phyloP scores from a whole-genome alignment of 2,888 invertebrate species.

The Cataglyphis albicans region DNA sequence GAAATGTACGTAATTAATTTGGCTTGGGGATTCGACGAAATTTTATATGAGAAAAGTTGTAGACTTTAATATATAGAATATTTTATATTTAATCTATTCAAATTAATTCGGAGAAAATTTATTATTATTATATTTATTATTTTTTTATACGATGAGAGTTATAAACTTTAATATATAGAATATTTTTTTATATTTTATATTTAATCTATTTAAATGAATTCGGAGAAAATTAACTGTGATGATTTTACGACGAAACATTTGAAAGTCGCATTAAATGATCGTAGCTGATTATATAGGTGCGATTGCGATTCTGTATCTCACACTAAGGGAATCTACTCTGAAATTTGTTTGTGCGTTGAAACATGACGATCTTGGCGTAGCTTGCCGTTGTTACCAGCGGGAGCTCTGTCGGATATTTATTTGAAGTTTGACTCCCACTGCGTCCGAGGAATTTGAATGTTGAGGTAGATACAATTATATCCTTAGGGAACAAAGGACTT shows the following conservation, averaged over 20 bases:
- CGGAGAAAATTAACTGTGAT: neutral
- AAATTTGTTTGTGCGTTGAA: slow-evolving; percentile 67
- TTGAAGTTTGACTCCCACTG: slow-evolving; percentile 71
- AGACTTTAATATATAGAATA: neutral
- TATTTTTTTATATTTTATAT: slow-evolving; percentile 17
- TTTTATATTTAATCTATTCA: neutral
- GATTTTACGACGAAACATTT: slow-evolving; percentile 45
- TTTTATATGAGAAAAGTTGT: neutral
- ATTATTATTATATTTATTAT: too few species aligned
- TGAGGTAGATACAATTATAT: slow-evolving; percentile 64
- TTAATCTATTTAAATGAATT: neutral
- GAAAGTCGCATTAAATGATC: slow-evolving; percentile 53
- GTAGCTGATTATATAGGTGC: slow-evolving; percentile 36
- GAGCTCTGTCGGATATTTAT: slow-evolving; percentile 64
- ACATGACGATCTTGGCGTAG: slow-evolving; percentile 67
- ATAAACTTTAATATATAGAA: neutral
- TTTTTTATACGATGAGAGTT: neutral
- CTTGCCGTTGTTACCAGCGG: slow-evolving; percentile 73
- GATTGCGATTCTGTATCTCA: slow-evolving; percentile 66
- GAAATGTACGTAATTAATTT: neutral
- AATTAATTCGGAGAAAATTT: slow-evolving; percentile 7
- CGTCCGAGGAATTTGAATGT: slow-evolving; percentile 69
- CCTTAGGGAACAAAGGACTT: slow-evolving; percentile 59
- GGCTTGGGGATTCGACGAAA: neutral
- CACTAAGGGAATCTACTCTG: slow-evolving; percentile 55